Evolutionary conservation across 23 tunicate species (phyloP).

Genomic region (Corella eumyota): DNA sequence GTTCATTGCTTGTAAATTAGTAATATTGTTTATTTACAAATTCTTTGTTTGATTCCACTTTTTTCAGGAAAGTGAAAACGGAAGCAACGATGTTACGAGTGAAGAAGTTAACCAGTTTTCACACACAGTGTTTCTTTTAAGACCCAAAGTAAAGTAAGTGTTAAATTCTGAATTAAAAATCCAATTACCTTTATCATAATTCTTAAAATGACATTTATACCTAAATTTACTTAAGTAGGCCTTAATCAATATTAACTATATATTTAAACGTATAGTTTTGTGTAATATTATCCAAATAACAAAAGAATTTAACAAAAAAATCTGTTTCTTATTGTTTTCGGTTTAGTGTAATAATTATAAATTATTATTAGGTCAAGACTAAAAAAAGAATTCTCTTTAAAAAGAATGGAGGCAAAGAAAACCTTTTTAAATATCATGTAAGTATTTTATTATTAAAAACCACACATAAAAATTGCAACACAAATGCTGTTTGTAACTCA

Average conservation of each 20-base stretch:
- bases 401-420: conserved; percentile 46
- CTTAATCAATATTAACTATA: too few species aligned
- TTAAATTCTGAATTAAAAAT: neutral
- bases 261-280: too few species aligned
- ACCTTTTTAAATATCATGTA: conserved; percentile 48
- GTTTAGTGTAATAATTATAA: neutral
- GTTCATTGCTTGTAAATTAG: conserved; percentile 1
- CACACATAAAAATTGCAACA: neutral
- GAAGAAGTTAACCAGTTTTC: neutral
- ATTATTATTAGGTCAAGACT: conserved; percentile 21
- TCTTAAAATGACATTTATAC: too few species aligned
- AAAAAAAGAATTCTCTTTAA: conserved; percentile 38
- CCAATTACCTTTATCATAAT: too few species aligned
- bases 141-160: conserved; percentile 53
- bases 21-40: too few species aligned
- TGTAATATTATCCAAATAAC: too few species aligned
- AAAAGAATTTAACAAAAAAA: too few species aligned
- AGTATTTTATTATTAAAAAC: neutral
- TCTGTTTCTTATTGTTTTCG: neutral
- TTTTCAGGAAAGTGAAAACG: neutral
- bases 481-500: neutral
- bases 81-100: neutral
- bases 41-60: too few species aligned
- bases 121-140: conserved; percentile 32
- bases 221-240: too few species aligned